A percentile compares a stretch with the other conserved stretches of the same genome.
phyloP scores from a whole-genome alignment of 2,797 vertebrate species.

The Micromesistius poutassou region DNA sequence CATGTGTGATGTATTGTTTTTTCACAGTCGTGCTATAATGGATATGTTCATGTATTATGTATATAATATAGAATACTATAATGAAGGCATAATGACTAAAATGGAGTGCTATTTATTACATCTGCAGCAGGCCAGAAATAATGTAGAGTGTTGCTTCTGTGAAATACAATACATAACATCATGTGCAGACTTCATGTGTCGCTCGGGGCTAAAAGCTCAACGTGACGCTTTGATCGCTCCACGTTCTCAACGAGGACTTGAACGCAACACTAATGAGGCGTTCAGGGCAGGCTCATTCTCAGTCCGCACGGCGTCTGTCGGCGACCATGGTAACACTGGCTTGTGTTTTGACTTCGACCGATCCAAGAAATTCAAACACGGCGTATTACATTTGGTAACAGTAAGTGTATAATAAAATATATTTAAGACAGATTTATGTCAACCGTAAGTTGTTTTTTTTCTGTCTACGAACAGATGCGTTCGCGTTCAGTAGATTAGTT shows the following conservation, averaged over 20 bases:
- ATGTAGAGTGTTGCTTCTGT: not conserved
- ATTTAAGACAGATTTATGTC: not conserved
- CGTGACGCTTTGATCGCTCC: not conserved
- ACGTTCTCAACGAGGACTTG: not conserved
- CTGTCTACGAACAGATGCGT: not conserved
- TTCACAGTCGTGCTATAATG: not conserved
- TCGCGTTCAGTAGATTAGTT: not conserved
- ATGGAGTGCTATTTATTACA: not conserved
- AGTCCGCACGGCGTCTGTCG: slow-evolving; percentile 65
- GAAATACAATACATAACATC: not conserved
- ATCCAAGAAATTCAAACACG: slow-evolving; percentile 23
- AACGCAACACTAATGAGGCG: slow-evolving; percentile 38
- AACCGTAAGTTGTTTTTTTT: not conserved
- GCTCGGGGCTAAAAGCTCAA: not conserved
- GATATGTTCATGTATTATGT: not conserved
- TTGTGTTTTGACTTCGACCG: slow-evolving; percentile 25
- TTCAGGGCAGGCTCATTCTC: slow-evolving; percentile 51
- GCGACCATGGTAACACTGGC: slow-evolving; percentile 78
- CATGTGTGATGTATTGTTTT: not conserved
- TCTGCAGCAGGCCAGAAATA: not conserved
- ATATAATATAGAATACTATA: not conserved
- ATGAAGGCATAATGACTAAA: not conserved
- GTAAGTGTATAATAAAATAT: not conserved
- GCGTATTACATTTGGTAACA: not conserved
- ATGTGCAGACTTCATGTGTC: not conserved